Percentiles rank a stretch among this genome's conserved stretches.
Conservation (phyloP, 2,888 invertebrate genomes). For the Acanthosepion esculentum region DNA sequence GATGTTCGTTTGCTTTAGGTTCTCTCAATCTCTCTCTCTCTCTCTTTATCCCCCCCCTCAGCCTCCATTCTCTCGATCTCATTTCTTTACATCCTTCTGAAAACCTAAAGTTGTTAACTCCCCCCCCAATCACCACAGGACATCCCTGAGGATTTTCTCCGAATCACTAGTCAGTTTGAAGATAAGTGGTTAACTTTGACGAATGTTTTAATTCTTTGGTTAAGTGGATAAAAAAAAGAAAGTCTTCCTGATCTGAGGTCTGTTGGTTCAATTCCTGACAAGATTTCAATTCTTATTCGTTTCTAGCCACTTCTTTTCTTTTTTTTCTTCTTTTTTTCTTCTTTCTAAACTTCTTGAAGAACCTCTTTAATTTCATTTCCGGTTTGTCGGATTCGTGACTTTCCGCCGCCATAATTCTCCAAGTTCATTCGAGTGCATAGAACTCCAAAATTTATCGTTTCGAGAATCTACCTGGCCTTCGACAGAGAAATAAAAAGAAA, state of each 20-base stretch:
- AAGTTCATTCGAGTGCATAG: not conserved
- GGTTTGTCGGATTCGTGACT: not conserved
- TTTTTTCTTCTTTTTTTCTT: not conserved
- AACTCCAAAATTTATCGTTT: not conserved
- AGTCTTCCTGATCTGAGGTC: not conserved
- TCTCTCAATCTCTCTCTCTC: not conserved
- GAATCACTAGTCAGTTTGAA: not conserved
- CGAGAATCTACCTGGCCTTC: not conserved
- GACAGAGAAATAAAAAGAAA: not conserved
- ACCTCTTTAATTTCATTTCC: not conserved
- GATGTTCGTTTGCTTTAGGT: not conserved
- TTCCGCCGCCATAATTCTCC: not conserved
- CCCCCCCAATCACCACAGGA: not conserved
- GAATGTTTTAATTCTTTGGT: not conserved
- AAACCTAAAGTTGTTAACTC: not conserved
- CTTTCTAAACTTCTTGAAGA: not conserved
- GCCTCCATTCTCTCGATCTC: not conserved
- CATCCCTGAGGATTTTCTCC: not conserved
- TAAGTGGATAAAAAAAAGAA: not conserved
- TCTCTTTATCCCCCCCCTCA: not conserved
- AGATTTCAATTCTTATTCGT: not conserved
- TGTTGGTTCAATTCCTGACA: not conserved
- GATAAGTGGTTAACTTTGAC: not conserved
- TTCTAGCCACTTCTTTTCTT: not conserved
- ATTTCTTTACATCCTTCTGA: not conserved